phyloP scores from a whole-genome alignment of 2,888 invertebrate species.

The Pristionchus entomophagus region DNA sequence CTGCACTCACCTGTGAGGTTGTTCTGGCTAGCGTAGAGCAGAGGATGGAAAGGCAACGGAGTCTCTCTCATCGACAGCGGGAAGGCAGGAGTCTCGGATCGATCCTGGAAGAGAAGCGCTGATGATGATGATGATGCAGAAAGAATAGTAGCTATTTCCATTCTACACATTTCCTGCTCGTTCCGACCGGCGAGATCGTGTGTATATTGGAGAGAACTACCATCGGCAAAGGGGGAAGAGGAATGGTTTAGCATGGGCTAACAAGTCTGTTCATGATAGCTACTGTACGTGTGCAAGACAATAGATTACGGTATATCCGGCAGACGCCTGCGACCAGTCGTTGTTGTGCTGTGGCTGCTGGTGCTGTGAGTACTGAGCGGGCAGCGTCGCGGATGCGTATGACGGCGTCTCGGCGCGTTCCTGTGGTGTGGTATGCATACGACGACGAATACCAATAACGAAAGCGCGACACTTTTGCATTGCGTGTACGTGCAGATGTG shows the following conservation, averaged over 20 bases:
- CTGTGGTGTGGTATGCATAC: not conserved
- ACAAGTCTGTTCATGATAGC: not conserved
- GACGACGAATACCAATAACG: constrained; percentile 2
- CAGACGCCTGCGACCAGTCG: constrained; percentile 4
- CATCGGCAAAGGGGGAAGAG: no score
- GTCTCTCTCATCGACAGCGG: constrained; percentile 84
- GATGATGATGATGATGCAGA: not conserved
- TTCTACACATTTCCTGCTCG: not conserved
- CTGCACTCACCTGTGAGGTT: constrained; percentile 10
- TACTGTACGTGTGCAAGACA: not conserved
- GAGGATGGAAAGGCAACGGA: constrained; percentile 75
- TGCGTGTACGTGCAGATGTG: not conserved
- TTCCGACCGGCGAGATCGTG: no score
- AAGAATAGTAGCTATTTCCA: not conserved
- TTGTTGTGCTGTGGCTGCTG: constrained; percentile 33
- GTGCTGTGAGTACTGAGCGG: not conserved
- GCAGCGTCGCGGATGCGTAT: not conserved
- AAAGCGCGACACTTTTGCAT: constrained; percentile 9
- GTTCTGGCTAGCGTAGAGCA: constrained; percentile 67
- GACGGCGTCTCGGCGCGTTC: constrained; percentile 39
- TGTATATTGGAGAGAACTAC: no score
- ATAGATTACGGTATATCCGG: constrained; percentile 23
- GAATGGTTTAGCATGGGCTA: no score
- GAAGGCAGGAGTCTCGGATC: constrained; percentile 90
- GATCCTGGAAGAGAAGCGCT: not conserved